Evolutionary conservation across 1,140 invertebrate genomes (phyloP).

Genomic region (Habropoda laboriosa): DNA sequence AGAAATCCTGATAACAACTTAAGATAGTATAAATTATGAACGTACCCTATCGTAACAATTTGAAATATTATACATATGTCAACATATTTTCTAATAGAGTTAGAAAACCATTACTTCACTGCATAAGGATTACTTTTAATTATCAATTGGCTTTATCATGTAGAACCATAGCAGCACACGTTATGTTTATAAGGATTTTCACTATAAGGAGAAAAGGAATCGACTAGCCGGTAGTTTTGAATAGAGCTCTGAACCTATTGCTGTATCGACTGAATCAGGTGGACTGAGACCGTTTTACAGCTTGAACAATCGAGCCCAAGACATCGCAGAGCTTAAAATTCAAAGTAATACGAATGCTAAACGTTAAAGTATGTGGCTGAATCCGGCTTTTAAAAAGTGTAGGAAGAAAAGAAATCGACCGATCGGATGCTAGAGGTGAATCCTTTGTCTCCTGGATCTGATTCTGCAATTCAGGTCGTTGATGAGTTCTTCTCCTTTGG

Average conservation of each 20-base stretch:
- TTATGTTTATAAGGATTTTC: no score
- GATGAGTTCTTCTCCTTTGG: background rate
- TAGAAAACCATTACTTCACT: no score
- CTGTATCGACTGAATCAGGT: background rate
- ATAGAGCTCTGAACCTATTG: background rate
- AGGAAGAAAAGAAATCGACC: background rate
- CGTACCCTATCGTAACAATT: no score
- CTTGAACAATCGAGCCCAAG: background rate
- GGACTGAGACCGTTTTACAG: background rate
- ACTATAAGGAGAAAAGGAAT: background rate
- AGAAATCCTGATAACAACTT: no score
- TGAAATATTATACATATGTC: no score
- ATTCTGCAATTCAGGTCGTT: conserved; percentile 12
- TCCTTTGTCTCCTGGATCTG: conserved; percentile 9
- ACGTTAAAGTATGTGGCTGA: background rate
- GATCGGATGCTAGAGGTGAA: background rate
- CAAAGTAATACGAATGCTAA: conserved; percentile 1
- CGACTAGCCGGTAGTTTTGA: background rate
- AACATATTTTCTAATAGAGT: no score
- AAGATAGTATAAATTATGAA: no score
- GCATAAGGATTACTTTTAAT: no score
- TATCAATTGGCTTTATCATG: no score
- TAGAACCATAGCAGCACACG: no score
- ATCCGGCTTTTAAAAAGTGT: background rate
- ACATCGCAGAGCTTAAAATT: background rate